These are phyloP conservation scores for Ctenochaetus hawaiiensis DNA, from an alignment of 2,797 vertebrate genomes.

Conservation along the genomic window DNA sequence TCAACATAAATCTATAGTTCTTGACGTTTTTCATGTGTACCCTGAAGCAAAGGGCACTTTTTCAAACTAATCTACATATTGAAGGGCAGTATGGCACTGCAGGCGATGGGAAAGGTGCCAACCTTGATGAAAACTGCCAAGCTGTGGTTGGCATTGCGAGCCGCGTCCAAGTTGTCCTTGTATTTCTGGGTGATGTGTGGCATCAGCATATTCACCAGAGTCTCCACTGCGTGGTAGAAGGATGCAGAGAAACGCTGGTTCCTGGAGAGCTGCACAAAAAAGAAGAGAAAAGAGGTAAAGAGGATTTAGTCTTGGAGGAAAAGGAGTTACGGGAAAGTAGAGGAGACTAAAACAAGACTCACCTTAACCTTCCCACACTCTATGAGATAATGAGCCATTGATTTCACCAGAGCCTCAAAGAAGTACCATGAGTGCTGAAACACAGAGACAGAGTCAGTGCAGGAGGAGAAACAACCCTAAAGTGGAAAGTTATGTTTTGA, in stretches of 20 bases:
- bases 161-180: constrained; percentile 95
- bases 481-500: neutral
- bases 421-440: constrained; percentile 98
- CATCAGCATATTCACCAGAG: constrained; percentile 95
- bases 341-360: constrained; percentile 43
- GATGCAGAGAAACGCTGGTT: constrained; percentile 95
- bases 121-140: constrained; percentile 98
- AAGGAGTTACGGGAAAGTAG: neutral
- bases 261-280: constrained; percentile 87
- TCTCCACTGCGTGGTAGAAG: constrained; percentile 94
- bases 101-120: constrained; percentile 1
- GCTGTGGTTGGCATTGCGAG: constrained; percentile 97
- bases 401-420: constrained; percentile 97
- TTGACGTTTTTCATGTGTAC: neutral
- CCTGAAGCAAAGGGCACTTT: neutral
- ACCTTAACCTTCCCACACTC: constrained; percentile 96
- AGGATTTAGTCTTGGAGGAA: neutral
- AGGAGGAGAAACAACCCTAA: neutral
- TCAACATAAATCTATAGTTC: neutral
- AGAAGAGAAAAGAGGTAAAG: neutral
- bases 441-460: constrained; percentile 48
- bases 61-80: constrained; percentile 4
- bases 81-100: neutral
- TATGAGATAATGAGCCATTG: constrained; percentile 95
- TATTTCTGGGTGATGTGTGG: constrained; percentile 99